Evolutionary conservation across 1,140 invertebrate genomes (phyloP).

Genomic region (Hylyphantes graminicola): DNA sequence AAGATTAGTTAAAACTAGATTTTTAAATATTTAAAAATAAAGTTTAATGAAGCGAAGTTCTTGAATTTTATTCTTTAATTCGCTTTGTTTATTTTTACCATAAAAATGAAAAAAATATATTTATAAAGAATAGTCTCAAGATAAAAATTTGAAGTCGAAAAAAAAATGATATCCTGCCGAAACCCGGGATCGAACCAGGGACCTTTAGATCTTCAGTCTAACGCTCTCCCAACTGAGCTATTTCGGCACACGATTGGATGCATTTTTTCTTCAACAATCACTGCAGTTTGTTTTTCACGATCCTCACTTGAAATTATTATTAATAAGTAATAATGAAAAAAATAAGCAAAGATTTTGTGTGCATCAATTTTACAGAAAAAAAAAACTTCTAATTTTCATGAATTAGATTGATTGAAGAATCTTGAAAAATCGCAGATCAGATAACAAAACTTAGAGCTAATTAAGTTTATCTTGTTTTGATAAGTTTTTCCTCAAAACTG

Average conservation of each 20-base stretch:
- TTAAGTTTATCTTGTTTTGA: background rate
- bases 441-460: too few species aligned
- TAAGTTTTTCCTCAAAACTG: background rate
- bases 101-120: too few species aligned
- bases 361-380: background rate
- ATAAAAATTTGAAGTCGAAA: too few species aligned
- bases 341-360: background rate
- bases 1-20: too few species aligned
- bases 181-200: slow-evolving; percentile 63
- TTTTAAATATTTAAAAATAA: too few species aligned
- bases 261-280: background rate
- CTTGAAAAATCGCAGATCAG: too few species aligned
- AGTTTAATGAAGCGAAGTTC: too few species aligned
- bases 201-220: slow-evolving; percentile 63
- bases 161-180: slow-evolving; percentile 33
- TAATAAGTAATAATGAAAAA: background rate
- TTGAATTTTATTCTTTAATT: too few species aligned
- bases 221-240: slow-evolving; percentile 63
- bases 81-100: too few species aligned
- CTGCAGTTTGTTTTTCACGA: background rate
- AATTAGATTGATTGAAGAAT: too few species aligned
- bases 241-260: slow-evolving; percentile 11
- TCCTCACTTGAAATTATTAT: background rate
- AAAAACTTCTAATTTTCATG: background rate
- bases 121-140: too few species aligned